Percentiles rank a stretch among this genome's conserved stretches.
phyloP scores from a whole-genome alignment of 2,113 vertebrate species.

The Conger conger region DNA sequence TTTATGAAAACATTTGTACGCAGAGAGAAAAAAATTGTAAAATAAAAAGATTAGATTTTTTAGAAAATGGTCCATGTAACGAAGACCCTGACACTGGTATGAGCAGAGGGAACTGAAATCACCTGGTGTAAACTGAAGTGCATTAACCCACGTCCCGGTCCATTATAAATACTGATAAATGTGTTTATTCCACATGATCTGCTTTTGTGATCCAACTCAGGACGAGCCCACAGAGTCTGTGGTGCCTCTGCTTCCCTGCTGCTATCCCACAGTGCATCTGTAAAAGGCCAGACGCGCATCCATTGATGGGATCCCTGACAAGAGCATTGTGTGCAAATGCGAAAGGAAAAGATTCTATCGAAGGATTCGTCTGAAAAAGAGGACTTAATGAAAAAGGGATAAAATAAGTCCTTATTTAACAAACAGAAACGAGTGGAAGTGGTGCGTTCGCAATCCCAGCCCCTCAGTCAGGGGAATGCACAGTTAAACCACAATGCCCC shows the following conservation, averaged over 20 bases:
- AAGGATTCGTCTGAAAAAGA: background rate
- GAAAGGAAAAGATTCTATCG: slow-evolving; percentile 4
- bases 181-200: background rate
- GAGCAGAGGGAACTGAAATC: background rate
- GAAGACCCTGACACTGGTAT: background rate
- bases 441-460: slow-evolving; percentile 22
- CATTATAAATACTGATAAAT: background rate
- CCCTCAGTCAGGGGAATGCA: slow-evolving; percentile 37
- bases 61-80: background rate
- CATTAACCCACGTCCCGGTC: background rate
- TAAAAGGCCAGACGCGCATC: background rate
- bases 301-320: background rate
- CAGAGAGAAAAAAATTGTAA: background rate
- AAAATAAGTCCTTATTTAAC: slow-evolving; percentile 22
- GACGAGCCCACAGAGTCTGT: background rate
- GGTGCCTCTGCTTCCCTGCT: background rate
- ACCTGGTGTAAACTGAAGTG: background rate
- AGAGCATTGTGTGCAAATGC: background rate
- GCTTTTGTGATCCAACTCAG: background rate
- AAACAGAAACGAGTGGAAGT: slow-evolving; percentile 16
- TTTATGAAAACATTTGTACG: background rate
- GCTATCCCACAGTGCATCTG: background rate
- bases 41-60: background rate
- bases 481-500: slow-evolving; percentile 81
- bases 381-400: slow-evolving; percentile 12